Evolutionary conservation across 2,888 invertebrate species (phyloP), one percentile per base, ranked within the genome.

Genomic region (Sympetrum striolatum): DNA sequence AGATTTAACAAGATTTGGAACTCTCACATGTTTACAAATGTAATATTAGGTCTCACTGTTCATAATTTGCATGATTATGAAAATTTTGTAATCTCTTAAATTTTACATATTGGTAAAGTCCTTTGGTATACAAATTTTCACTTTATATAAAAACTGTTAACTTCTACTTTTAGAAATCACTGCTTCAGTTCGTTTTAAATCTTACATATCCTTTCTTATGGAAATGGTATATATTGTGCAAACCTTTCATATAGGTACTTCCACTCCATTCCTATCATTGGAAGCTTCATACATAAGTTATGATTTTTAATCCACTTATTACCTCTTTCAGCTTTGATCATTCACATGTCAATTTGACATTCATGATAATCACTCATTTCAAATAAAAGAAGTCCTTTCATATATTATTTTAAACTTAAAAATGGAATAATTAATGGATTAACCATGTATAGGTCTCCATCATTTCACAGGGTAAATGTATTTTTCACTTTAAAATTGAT

Each of bases 401-500:
- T 86, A 86, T 25, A 60, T 39, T 39, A 18, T 53, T 18, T 53
- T 3, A n/a, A 64, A 86, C 60, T 86, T n/a, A 86, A 64, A 37
- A 64, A 60, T 60, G n/a, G 60, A 64, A 37, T 86, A 86, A 86
- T 86, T 35, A 86, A 37, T 22, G 86, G 60, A 82, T 18, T 37
- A 37, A 60, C 86, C 86, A 64, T 86, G 60, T 37, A 86, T n/a
- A 86, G 86, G 31, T 37, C 22, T 37, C 58, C 53, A 64, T 86
- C n/a, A 4, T 60, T 37, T 86, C 58, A 86, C 60, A 86, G 86
- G 86, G 86, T 86, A 60, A 60, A 60, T 53, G 53, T 18, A 53
- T 35, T 82, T 64, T 86, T 64, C 86, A 86, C 86, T 86, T 86
- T 35, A 60, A 86, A 86, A 86, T 86, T 86, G 86, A 86, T 86